A percentile compares a stretch with the other conserved stretches of the same genome.
Evolutionary conservation across 2,888 invertebrate species (phyloP).

Genomic region (Apantesis nais): DNA sequence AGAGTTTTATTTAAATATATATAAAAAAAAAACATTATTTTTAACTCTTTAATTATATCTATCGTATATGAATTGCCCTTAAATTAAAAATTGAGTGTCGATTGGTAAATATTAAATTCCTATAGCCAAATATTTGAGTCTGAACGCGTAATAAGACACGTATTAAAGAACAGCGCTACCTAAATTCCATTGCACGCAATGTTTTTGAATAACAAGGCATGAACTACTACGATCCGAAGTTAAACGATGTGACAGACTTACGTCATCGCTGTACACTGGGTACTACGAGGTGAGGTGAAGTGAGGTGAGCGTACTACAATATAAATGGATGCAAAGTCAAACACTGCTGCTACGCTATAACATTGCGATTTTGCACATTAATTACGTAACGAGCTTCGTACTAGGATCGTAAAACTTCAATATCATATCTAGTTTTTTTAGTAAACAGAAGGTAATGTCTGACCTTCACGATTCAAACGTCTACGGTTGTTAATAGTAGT

Average conservation of each 20-base stretch:
- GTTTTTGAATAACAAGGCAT: constrained; percentile 1
- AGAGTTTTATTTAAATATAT: too few species aligned
- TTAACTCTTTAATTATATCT: neutral
- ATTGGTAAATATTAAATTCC: neutral
- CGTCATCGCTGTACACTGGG: constrained; percentile 9
- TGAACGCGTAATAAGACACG: neutral
- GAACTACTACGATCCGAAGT: constrained; percentile 4
- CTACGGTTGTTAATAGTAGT: neutral
- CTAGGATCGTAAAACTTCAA: neutral
- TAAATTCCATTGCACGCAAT: neutral
- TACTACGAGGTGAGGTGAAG: too few species aligned
- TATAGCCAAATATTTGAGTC: neutral
- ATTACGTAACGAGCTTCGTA: neutral
- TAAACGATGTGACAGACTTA: constrained; percentile 9
- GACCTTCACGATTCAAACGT: neutral
- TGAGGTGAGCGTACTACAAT: neutral
- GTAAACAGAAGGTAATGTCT: neutral
- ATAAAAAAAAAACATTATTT: too few species aligned
- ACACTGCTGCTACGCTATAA: neutral
- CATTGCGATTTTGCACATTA: neutral
- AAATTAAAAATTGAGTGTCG: neutral
- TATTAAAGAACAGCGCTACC: neutral
- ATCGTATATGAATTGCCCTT: too few species aligned
- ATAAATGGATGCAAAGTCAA: constrained; percentile 8
- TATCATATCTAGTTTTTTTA: neutral